Conservation (phyloP, 2,888 invertebrate genomes). For the Cantharis flavilabris region DNA sequence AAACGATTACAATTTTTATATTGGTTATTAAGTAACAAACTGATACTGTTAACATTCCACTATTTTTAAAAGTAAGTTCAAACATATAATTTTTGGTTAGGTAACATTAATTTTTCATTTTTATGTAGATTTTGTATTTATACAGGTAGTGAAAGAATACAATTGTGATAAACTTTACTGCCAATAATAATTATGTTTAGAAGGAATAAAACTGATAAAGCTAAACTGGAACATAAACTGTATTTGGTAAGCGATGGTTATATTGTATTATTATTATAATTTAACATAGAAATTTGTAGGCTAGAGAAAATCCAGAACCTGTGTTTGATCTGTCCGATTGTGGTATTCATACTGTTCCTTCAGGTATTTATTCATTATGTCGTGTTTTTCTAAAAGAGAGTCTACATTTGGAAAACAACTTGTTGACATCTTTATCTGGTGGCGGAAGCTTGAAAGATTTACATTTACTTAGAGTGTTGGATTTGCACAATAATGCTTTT, state of each 20-base stretch:
- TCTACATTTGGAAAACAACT: constrained; percentile 70
- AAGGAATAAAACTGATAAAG: constrained; percentile 57
- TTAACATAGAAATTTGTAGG: constrained; percentile 54
- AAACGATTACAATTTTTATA: not conserved
- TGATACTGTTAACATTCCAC: not conserved
- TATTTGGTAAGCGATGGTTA: constrained; percentile 57
- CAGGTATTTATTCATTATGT: constrained; percentile 79
- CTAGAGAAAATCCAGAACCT: constrained; percentile 79
- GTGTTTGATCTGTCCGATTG: constrained; percentile 82
- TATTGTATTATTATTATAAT: constrained; percentile 6
- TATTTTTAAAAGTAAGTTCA: not conserved
- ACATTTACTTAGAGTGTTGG: constrained; percentile 66
- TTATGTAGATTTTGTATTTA: not conserved
- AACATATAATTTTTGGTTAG: not conserved
- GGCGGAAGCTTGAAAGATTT: constrained; percentile 77
- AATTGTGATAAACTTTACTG: not conserved
- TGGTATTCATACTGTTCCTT: constrained; percentile 72
- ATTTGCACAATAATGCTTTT: constrained; percentile 71
- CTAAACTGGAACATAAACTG: constrained; percentile 64
- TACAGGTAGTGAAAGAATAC: not conserved
- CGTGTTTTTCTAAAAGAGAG: constrained; percentile 80
- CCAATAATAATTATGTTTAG: constrained; percentile 43
- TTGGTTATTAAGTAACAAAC: not conserved
- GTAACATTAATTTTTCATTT: not conserved
- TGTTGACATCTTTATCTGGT: constrained; percentile 68